Base-by-base conservation (phyloP, 2,888 invertebrate genomes). In the Elegia similella region DNA sequence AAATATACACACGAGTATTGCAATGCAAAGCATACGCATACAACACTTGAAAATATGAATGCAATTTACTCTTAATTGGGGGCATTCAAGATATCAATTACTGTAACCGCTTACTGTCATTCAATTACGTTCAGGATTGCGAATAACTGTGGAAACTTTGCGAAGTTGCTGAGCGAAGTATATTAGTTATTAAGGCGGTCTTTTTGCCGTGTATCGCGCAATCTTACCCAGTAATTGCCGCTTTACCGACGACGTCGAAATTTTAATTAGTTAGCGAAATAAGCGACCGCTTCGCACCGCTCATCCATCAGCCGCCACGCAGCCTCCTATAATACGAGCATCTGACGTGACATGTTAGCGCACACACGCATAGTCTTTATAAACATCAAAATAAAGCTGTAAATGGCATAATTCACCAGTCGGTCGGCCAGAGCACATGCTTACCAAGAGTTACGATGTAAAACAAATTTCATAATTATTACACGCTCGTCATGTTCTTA, bases 181-280 rank as follows among this genome's bases (percentile, higher is more conserved):
- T 60, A 55, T 66, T 67, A 65, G 69, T 68, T 68, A 71, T 68
- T 70, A 69, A 66, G 64, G 65, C 67, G 63, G 57, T 64, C 63
- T 62, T 70, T 71, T 48, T 29, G 66, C 67, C 57, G 56, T 57
- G 64, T 69, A 73, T 70, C 72, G 72, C 61, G 68, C 72, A 73
- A 75, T 76, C 67, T 65, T 58, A 44, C 53, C 23, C 44, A 54
- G 71, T 77, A 78, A 78, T 72, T 72, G 73, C 72, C 67, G 73
- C 67, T 77, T 75, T 71, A 73, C 66, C 59, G 63, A 59, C 66
- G 64, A 69, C 70, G 66, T 74, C 74, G 71, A 76, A 78, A 78
- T 76, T 80, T 77, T 80, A 80, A 80, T 79, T 78, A 79, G 70
- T 74, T 70, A 63, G 64, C 66, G 62, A 67, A 63, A 69, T 68